Evolutionary conservation across 2,113 vertebrate species (phyloP).

Genomic region (Caranx melampygus): DNA sequence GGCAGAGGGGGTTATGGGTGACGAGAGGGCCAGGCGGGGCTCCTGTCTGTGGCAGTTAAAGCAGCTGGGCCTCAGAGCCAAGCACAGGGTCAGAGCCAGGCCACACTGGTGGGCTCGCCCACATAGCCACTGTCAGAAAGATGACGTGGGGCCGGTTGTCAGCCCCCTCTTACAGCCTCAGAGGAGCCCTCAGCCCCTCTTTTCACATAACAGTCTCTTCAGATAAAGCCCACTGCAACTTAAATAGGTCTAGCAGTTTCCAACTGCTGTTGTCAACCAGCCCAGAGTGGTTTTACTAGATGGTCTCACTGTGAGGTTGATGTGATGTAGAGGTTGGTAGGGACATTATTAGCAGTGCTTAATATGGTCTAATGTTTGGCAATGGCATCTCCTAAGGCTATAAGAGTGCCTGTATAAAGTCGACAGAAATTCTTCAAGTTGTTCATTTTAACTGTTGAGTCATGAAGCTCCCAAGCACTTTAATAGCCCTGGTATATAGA

Average conservation of each 20-base stretch:
- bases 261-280: slow-evolving; percentile 73
- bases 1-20: slow-evolving; percentile 65
- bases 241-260: slow-evolving; percentile 73
- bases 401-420: slow-evolving; percentile 46
- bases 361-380: slow-evolving; percentile 61
- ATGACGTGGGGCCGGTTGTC: slow-evolving; percentile 56
- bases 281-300: slow-evolving; percentile 55
- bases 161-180: slow-evolving; percentile 43
- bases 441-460: slow-evolving; percentile 72
- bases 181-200: slow-evolving; percentile 56
- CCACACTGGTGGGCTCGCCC: slow-evolving; percentile 61
- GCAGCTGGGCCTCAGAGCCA: slow-evolving; percentile 71
- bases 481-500: slow-evolving; percentile 89
- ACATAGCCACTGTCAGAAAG: slow-evolving; percentile 71
- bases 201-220: slow-evolving; percentile 63
- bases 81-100: slow-evolving; percentile 75
- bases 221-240: slow-evolving; percentile 49
- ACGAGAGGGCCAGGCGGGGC: slow-evolving; percentile 52
- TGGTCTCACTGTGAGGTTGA: slow-evolving; percentile 57
- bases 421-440: slow-evolving; percentile 61
- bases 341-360: slow-evolving; percentile 69
- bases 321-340: slow-evolving; percentile 49
- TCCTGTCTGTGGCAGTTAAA: slow-evolving; percentile 79
- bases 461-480: slow-evolving; percentile 75
- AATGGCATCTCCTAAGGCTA: slow-evolving; percentile 48